A percentile compares a stretch with the other conserved stretches of the same genome.
Evolutionary conservation across 1,140 invertebrate species (phyloP).

Genomic region (Cephus cinctus): DNA sequence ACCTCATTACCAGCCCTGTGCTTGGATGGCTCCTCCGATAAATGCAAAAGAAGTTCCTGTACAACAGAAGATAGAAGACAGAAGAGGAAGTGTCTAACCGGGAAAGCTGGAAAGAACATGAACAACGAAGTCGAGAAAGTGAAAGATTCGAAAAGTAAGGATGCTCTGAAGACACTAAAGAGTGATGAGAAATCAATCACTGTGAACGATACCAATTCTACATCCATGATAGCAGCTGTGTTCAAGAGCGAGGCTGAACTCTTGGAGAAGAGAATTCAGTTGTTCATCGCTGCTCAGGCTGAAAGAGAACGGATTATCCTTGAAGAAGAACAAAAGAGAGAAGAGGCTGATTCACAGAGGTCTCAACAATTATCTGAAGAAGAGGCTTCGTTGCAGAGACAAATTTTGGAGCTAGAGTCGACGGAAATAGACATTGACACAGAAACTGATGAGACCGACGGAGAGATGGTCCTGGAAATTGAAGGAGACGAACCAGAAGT

Average conservation of each 20-base stretch:
- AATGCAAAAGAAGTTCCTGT: conserved; percentile 44
- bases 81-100: conserved; percentile 27
- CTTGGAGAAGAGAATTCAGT: conserved; percentile 54
- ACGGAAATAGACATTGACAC: conserved; percentile 80
- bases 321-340: conserved; percentile 54
- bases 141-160: conserved; percentile 15
- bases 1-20: conserved; percentile 61
- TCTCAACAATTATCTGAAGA: conserved; percentile 71
- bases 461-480: conserved; percentile 65
- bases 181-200: conserved; percentile 17
- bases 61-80: conserved; percentile 33
- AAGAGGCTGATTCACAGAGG: conserved; percentile 56
- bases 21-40: conserved; percentile 50
- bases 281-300: conserved; percentile 52
- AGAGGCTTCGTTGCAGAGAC: conserved; percentile 76
- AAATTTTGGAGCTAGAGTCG: conserved; percentile 76
- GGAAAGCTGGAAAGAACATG: conserved; percentile 33
- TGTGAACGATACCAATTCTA: conserved; percentile 44
- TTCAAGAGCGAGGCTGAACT: conserved; percentile 57
- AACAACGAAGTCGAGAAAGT: conserved; percentile 38
- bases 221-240: conserved; percentile 51
- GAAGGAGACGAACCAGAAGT: conserved; percentile 48
- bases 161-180: conserved; percentile 18
- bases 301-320: conserved; percentile 51
- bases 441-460: conserved; percentile 77